Evolutionary conservation across 2,113 vertebrate species (phyloP).

Genomic region (Nesogale talazaci): DNA sequence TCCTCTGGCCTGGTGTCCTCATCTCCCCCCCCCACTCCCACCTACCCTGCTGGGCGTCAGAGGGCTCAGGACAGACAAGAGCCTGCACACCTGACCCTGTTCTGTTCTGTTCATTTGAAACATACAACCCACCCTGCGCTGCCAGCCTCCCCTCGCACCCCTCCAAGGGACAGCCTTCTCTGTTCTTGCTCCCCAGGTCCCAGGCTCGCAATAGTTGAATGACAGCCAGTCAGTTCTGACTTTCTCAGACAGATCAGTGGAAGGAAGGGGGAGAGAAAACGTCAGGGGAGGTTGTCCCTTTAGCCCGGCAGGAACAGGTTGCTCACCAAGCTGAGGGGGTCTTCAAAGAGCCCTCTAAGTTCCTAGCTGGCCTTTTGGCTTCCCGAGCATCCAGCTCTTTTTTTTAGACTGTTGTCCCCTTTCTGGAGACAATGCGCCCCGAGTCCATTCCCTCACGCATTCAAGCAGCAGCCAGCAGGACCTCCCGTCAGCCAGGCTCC

Average conservation of each 20-base stretch:
- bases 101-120: not conserved
- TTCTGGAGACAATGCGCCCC: not conserved
- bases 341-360: not conserved
- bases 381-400: not conserved
- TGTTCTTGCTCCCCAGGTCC: not conserved
- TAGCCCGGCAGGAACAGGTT: not conserved
- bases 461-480: not conserved
- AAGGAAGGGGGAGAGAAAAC: too few relatives aligned
- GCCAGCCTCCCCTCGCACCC: not conserved
- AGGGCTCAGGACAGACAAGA: not conserved
- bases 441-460: slow-evolving; percentile 16
- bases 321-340: not conserved
- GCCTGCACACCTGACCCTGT: not conserved
- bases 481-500: not conserved
- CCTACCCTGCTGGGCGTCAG: not conserved
- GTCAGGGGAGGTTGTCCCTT: too few relatives aligned
- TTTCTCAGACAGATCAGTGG: not conserved
- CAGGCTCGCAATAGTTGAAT: not conserved
- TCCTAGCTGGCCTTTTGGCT: not conserved
- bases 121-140: not conserved
- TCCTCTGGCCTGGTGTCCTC: slow-evolving; percentile 34
- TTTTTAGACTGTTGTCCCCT: not conserved
- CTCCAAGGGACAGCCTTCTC: not conserved
- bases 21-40: not conserved
- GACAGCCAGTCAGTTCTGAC: not conserved